These are phyloP conservation scores for Narcine bancroftii DNA, from an alignment of 2,113 vertebrate genomes.

Conservation along the genomic window DNA sequence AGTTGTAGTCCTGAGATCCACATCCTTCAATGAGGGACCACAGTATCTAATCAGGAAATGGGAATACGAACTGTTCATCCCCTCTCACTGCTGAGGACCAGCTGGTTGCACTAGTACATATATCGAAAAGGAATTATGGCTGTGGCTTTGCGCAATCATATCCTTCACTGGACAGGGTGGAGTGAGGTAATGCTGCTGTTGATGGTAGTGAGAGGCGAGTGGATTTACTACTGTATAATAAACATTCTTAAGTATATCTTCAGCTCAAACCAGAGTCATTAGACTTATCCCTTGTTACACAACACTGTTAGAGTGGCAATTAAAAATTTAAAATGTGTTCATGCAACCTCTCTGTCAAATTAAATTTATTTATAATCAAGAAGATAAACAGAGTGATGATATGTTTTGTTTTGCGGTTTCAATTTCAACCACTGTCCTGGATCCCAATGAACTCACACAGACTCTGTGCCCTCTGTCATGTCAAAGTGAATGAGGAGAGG, in stretches of 20 bases:
- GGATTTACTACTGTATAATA: neutral
- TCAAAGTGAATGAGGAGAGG: neutral
- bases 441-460: neutral
- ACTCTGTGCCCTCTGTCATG: neutral
- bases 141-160: no score
- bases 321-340: slow-evolving; percentile 37
- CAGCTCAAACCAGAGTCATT: neutral
- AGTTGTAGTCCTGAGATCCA: no score
- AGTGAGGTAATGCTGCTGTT: no score
- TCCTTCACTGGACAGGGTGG: neutral
- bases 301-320: slow-evolving; percentile 32
- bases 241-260: neutral
- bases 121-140: neutral
- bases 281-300: slow-evolving; percentile 14
- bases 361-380: slow-evolving; percentile 37
- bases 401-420: neutral
- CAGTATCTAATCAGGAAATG: no score
- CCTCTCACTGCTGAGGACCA: neutral
- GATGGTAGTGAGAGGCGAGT: neutral
- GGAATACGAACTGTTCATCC: no score
- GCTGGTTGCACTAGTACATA: neutral
- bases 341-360: slow-evolving; percentile 32
- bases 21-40: no score
- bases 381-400: slow-evolving; percentile 20
- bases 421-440: neutral